Evolutionary conservation across 2,797 vertebrate species (phyloP).

Genomic region (Mormyrus hasselquistii): DNA sequence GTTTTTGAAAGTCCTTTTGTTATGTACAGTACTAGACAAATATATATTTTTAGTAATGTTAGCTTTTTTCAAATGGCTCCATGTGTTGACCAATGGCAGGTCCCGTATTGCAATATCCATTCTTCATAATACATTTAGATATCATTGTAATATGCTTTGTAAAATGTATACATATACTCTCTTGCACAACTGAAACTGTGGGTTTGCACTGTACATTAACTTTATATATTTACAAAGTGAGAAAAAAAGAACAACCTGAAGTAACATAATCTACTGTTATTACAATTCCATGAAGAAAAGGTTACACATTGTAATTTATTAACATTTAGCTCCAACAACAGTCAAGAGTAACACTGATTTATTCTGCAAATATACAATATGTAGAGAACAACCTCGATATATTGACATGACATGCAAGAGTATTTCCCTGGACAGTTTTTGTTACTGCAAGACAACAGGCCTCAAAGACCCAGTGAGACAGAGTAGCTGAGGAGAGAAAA

Average conservation of each 20-base stretch:
- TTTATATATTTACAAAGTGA: constrained; percentile 14
- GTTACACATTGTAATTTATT: constrained; percentile 73
- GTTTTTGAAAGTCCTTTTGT: background rate
- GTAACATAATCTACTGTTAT: constrained; percentile 65
- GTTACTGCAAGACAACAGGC: constrained; percentile 56
- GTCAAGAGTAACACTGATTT: constrained; percentile 84
- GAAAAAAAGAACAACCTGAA: constrained; percentile 62
- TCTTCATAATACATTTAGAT: constrained; percentile 26
- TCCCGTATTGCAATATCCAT: background rate
- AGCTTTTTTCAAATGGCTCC: background rate
- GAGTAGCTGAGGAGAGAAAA: constrained; percentile 46
- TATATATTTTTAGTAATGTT: background rate
- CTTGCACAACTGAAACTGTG: background rate
- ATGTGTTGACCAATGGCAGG: background rate
- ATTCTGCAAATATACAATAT: constrained; percentile 78
- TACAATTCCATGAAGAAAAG: constrained; percentile 70
- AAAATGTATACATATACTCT: constrained; percentile 5
- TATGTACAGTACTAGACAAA: background rate
- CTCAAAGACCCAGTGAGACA: constrained; percentile 41
- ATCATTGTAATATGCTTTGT: constrained; percentile 26
- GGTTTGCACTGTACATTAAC: background rate
- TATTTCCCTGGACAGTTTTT: constrained; percentile 65
- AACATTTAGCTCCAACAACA: constrained; percentile 77
- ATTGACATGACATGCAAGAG: constrained; percentile 78
- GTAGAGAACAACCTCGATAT: constrained; percentile 75